Base-by-base conservation (phyloP, 2,797 vertebrate species). In the Anguilla marmorata region DNA sequence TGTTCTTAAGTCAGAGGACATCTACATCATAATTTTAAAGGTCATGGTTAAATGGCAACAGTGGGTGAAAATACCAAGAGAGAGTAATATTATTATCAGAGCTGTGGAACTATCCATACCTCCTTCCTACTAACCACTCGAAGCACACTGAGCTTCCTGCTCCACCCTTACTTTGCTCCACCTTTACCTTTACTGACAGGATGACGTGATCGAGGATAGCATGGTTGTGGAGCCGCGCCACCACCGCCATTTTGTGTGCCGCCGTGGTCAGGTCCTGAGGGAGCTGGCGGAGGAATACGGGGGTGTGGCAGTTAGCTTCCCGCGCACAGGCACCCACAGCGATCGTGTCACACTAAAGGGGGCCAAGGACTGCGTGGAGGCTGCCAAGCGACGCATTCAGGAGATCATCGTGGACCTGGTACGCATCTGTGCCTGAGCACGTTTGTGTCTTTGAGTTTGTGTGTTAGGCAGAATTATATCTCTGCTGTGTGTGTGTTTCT, bases 231-330 rank as follows among this genome's bases (percentile, higher is more conserved):
- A 97, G 0, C 90, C 93, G 8, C 95, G 95, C 30, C 95, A 96
- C 89, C 96, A 97, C 89, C 95, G 96, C 0, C 93, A 97, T 92
- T 97, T 97, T 8, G 95, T 97, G 89, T 96, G 96, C 50, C 95
- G 95, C 87, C 93, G 95, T 58, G 96, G 95, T 1, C 96, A 97
- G 90, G 95, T 97, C 88, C 94, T 97, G 89, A 90, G 94, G 76
- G 96, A 97, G 93, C 94, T 97, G 85, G 95, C 94, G 0, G 96
- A 97, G 89, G 96, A 97, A 88, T 97, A 96, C 16, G 97, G 96
- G 0, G 96, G 96, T 0, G 95, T 97, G n/a, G 95, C 96, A 0
- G 95, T 97, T 86, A 97, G 95, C 91, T 97, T 97, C 89, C 96
- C 97, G 14, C 95, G 95, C 1, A 96, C 95, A 0, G 96, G 97